Evolutionary conservation across 2,113 vertebrate species (phyloP).

Genomic region (Callaeas wilsoni): DNA sequence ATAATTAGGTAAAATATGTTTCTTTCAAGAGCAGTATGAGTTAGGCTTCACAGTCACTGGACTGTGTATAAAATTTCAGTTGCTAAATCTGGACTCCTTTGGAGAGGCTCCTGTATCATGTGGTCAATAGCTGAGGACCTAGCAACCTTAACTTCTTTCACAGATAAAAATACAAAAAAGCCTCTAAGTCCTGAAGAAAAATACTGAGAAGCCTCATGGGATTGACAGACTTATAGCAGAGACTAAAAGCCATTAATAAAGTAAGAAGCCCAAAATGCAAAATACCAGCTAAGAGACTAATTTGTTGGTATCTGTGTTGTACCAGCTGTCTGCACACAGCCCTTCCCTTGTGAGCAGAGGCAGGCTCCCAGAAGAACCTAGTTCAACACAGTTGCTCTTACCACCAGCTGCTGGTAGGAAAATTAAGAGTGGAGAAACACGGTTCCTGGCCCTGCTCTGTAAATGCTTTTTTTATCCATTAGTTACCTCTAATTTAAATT

Average conservation of each 20-base stretch:
- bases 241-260: not conserved
- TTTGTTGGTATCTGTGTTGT: not conserved
- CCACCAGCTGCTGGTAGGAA: not conserved
- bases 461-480: not conserved
- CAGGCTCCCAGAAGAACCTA: not conserved
- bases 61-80: not conserved
- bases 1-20: not conserved
- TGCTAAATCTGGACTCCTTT: not conserved
- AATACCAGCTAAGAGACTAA: not conserved
- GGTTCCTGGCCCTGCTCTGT: accelerated
- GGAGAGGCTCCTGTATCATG: not conserved
- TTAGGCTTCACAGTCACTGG: not conserved
- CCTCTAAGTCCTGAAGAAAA: not conserved
- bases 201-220: not conserved
- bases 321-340: not conserved
- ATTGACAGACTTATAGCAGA: not conserved
- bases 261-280: not conserved
- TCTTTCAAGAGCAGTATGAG: not conserved
- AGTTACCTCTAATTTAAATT: not conserved
- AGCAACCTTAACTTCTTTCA: not conserved
- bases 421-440: not conserved
- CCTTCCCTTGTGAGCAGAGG: not conserved
- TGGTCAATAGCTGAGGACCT: not conserved
- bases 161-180: not conserved
- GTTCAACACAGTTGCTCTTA: not conserved